phyloP scores from a whole-genome alignment of 2,113 vertebrate species.

The Oryzias javanicus region DNA sequence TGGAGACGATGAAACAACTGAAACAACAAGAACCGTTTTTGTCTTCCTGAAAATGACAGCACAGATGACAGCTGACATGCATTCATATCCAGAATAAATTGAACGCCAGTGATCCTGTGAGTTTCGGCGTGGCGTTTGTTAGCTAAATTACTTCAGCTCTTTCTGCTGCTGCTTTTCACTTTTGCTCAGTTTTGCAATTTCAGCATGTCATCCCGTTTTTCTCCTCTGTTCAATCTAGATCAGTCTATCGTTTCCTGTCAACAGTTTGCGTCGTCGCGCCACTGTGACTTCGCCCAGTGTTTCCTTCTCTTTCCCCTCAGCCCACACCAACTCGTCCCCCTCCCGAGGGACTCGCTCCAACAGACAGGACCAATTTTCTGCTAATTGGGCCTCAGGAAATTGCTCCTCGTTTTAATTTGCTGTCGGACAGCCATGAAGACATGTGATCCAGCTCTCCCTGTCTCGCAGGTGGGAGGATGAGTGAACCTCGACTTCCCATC shows the following conservation, averaged over 20 bases:
- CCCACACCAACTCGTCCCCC: constrained; percentile 16
- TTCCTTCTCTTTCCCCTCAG: constrained; percentile 15
- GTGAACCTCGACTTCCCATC: constrained; percentile 16
- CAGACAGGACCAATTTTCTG: constrained; percentile 81
- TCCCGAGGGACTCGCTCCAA: constrained; percentile 64
- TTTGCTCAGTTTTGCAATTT: not conserved
- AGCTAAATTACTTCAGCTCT: not conserved
- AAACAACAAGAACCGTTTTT: no score
- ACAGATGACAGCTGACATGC: no score
- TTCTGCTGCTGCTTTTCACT: not conserved
- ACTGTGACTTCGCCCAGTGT: constrained; percentile 17
- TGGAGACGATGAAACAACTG: no score
- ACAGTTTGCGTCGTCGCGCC: not conserved
- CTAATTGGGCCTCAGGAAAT: constrained; percentile 81
- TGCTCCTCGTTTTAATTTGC: constrained; percentile 79
- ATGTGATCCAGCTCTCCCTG: constrained; percentile 59
- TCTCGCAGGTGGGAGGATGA: constrained; percentile 61
- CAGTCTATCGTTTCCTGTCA: not conserved
- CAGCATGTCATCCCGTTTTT: not conserved
- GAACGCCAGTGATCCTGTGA: not conserved
- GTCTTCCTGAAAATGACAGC: no score
- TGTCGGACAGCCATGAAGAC: constrained; percentile 73
- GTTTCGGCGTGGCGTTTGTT: not conserved
- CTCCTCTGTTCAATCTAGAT: not conserved
- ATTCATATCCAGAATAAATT: no score